Base-by-base conservation (phyloP, 2,113 vertebrate genomes). In the Triplophysa siluroides region DNA sequence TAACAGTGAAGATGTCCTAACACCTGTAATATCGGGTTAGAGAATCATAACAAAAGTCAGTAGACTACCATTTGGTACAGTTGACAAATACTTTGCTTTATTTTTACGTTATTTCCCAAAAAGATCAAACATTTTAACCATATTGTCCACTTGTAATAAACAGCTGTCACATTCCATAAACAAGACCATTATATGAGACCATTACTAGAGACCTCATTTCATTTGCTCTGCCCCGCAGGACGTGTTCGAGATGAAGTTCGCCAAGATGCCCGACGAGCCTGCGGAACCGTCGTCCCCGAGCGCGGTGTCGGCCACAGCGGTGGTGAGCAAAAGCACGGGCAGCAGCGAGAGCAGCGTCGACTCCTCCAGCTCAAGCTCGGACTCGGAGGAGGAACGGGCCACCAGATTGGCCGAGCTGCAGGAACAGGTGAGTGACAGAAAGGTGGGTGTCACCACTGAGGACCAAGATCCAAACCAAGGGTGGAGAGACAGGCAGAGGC, bases 191-290 rank as follows among this genome's bases (percentile, higher is more conserved):
- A 29, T 29, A 29, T 29, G 2, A 29, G 26, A n/a, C n/a, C n/a
- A n/a, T 29, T 29, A 29, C 3, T 29, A 9, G 6, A 58, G 19
- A n/a, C 54, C 54, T n/a, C 19, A 58, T 7, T 33, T 33, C 4
- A 38, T 38, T 38, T 58, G 54, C 16, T 58, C 2, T 65, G 38
- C 41, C 19, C 16, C 8, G 18, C 83, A 99, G 98, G 98, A 99
- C 0, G 97, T 99, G 78, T 99, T 99, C 26, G 98, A 99, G 92
- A 99, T 99, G 98, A 94, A 96, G 43, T 99, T 99, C 0, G 98
- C 98, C 43, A 99, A 99, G 89, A 99, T 99, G 94, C 97, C 98
- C 0, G 97, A 99, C 0, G 98, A 99, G 87, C 96, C 96, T 0
- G 88, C 91, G 3, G 97, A 99, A 85, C 90, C 87, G 0, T 94